Conservation (phyloP, 2,113 vertebrate species). For the Peucedramus taeniatus region DNA sequence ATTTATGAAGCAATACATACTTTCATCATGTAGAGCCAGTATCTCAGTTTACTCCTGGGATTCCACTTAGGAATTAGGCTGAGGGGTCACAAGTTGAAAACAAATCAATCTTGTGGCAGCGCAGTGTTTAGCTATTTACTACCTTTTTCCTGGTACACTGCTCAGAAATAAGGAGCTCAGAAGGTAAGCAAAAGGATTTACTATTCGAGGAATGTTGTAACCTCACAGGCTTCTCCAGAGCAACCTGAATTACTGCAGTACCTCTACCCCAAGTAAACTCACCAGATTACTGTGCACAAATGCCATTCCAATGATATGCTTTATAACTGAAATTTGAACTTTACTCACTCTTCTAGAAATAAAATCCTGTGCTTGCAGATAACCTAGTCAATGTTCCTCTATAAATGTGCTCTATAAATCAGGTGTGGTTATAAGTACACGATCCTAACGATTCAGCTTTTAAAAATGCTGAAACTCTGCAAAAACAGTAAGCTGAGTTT, state of each 20-base stretch:
- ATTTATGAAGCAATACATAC: background rate
- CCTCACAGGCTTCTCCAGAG: background rate
- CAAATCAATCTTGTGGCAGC: background rate
- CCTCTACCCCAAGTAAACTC: background rate
- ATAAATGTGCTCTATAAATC: background rate
- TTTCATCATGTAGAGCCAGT: background rate
- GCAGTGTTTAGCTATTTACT: background rate
- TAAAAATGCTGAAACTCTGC: background rate
- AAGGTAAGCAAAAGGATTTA: background rate
- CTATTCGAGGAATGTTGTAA: background rate
- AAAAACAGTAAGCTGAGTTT: background rate
- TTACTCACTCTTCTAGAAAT: background rate
- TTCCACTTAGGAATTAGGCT: background rate
- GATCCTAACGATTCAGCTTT: background rate
- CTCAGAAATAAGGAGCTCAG: background rate
- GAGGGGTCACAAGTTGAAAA: background rate
- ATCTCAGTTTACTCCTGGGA: background rate
- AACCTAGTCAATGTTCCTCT: background rate
- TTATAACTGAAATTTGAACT: slow-evolving; percentile 35
- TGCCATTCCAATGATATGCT: background rate
- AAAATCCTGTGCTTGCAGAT: background rate
- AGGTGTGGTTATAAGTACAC: background rate
- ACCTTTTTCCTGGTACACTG: background rate
- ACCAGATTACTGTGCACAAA: background rate
- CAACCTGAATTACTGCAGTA: background rate